Evolutionary conservation across 2,888 invertebrate genomes (phyloP), one percentile per base, ranked within the genome.

Genomic region (Cataglyphis altisquamis): DNA sequence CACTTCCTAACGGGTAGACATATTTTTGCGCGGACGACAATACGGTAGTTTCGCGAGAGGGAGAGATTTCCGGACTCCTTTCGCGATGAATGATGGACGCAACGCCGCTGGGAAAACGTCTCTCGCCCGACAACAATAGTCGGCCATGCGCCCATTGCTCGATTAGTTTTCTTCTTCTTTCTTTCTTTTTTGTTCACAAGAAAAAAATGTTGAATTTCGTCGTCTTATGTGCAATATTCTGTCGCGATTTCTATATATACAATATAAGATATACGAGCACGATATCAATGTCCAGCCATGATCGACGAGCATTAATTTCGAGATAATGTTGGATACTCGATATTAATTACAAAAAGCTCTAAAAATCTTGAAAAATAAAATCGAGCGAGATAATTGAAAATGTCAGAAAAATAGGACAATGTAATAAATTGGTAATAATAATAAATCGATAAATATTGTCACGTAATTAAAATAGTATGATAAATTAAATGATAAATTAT

Each of bases 1-100:
- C 48, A 75, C 82, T 85, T 84, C 85, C 84, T 84, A 87, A 87
- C 84, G 84, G 84, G 78, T 72, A 86, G 86, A 63, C 77, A 80
- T 77, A 82, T 89, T 89, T 89, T 89, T 88, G 6, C 89, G 80
- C 86, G 83, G 85, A 87, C 83, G 87, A 85, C 86, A 77, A 82
- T 89, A 88, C 85, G 84, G 83, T 86, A 89, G 86, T 87, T 87
- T 89, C 82, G 78, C 82, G 86, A 77, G 77, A 15, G 77, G 85
- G 90, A 88, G 88, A 89, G 88, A 88, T 90, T 90, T 90, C 89
- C 89, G 89, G 89, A 80, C 89, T 88, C 85, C 87, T 90, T 90
- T 89, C 89, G 52, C 52, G 86, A 87, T 70, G 85, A 85, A 36
- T 45, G 78, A 29, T 29, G 39, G 60, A 63, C 86, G 84, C 82